These are phyloP conservation scores for Drosophila tsacasi DNA, from an alignment of 1,140 invertebrate genomes.

Conservation along the genomic window DNA sequence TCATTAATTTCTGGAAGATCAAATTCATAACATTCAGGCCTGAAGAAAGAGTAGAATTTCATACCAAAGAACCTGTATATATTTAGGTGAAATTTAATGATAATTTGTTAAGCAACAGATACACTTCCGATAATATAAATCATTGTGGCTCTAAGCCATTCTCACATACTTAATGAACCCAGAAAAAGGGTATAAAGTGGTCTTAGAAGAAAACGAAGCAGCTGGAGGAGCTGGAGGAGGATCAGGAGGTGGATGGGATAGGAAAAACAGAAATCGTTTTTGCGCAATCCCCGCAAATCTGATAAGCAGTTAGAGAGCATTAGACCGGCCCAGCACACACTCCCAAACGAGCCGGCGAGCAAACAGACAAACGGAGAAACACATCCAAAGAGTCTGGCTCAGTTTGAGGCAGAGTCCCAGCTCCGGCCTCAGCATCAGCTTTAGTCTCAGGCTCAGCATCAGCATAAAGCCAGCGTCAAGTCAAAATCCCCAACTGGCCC, in stretches of 20 bases:
- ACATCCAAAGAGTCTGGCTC: slow-evolving; percentile 42
- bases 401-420: slow-evolving; percentile 24
- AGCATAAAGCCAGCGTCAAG: slow-evolving; percentile 64
- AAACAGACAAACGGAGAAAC: slow-evolving; percentile 51
- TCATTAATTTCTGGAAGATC: neutral
- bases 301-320: slow-evolving; percentile 80
- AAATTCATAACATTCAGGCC: neutral
- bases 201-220: slow-evolving; percentile 25
- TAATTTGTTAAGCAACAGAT: neutral
- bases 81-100: neutral
- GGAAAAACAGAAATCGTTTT: slow-evolving; percentile 68
- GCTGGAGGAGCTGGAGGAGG: slow-evolving; percentile 12
- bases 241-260: slow-evolving; percentile 28
- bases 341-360: slow-evolving; percentile 31
- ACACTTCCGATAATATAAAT: neutral
- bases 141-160: neutral
- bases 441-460: slow-evolving; percentile 40
- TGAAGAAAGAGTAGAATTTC: neutral
- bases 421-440: slow-evolving; percentile 7
- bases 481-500: slow-evolving; percentile 65
- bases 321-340: slow-evolving; percentile 61
- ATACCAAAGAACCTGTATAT: neutral
- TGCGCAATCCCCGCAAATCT: slow-evolving; percentile 77
- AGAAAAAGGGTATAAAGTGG: slow-evolving; percentile 24
- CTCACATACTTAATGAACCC: neutral